Percentiles rank a stretch among this genome's conserved stretches.
phyloP scores from a whole-genome alignment of 2,113 vertebrate genomes.

The Onychostoma macrolepis region DNA sequence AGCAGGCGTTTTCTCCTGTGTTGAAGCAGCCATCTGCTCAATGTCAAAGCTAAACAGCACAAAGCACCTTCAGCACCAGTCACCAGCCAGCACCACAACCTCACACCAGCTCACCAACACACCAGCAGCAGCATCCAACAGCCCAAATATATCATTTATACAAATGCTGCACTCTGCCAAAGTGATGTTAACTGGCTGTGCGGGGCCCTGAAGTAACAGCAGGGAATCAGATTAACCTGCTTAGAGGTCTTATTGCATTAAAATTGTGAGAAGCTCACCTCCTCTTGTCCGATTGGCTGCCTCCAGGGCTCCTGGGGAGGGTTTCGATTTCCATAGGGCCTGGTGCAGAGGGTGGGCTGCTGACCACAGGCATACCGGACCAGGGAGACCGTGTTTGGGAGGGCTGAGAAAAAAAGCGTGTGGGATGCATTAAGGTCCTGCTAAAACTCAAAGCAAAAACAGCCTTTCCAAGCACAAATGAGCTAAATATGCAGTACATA shows the following conservation, averaged over 20 bases:
- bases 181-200: neutral
- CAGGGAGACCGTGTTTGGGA: conserved; percentile 60
- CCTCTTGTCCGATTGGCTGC: conserved; percentile 80
- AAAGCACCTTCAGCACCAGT: conserved; percentile 38
- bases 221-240: conserved; percentile 60
- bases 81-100: conserved; percentile 19
- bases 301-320: conserved; percentile 83
- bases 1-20: conserved; percentile 8
- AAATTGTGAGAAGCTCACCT: conserved; percentile 75
- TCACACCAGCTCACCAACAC: neutral
- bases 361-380: conserved; percentile 69
- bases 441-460: neutral
- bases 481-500: neutral
- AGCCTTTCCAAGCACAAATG: neutral
- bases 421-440: neutral
- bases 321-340: conserved; percentile 85
- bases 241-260: conserved; percentile 64
- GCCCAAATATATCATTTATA: neutral
- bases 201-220: conserved; percentile 43
- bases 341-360: conserved; percentile 71
- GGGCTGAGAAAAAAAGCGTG: conserved; percentile 49
- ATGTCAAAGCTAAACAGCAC: conserved; percentile 24
- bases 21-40: conserved; percentile 9
- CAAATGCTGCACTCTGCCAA: neutral
- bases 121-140: neutral